Conservation (phyloP, 1,140 invertebrate species). For the Orius laevigatus region DNA sequence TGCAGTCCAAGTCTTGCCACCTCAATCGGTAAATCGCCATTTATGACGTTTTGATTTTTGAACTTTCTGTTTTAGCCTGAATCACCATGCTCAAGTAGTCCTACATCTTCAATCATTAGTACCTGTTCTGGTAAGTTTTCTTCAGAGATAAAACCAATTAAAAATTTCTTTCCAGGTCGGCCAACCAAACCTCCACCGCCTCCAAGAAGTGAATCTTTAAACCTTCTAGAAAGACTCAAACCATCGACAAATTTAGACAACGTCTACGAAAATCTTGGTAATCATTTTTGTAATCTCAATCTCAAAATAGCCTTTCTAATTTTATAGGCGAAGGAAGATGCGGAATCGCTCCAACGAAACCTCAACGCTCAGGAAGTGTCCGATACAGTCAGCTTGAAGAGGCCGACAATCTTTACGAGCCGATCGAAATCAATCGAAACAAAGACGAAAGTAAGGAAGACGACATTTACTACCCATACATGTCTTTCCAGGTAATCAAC, state of each 20-base stretch:
- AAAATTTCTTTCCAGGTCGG: slow-evolving; percentile 12
- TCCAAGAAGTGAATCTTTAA: slow-evolving; percentile 35
- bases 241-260: slow-evolving; percentile 7
- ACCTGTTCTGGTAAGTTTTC: not conserved
- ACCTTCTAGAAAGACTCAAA: slow-evolving; percentile 19
- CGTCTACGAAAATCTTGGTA: slow-evolving; percentile 26
- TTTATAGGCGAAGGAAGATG: slow-evolving; percentile 54
- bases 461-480: slow-evolving; percentile 62
- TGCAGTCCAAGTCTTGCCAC: slow-evolving; percentile 53
- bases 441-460: slow-evolving; percentile 33
- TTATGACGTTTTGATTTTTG: no score
- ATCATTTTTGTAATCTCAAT: slow-evolving; percentile 6
- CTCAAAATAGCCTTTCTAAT: not conserved
- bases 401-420: slow-evolving; percentile 16
- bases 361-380: slow-evolving; percentile 66
- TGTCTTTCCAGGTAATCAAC: slow-evolving; percentile 34
- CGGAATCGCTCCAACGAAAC: slow-evolving; percentile 55
- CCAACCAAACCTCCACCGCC: slow-evolving; percentile 41
- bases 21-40: not conserved
- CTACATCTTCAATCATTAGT: not conserved
- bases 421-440: slow-evolving; percentile 5
- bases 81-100: slow-evolving; percentile 1
- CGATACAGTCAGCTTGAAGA: slow-evolving; percentile 32
- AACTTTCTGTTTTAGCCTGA: not conserved
- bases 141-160: not conserved